A percentile compares a stretch with the other conserved stretches of the same genome.
These are phyloP conservation scores for Orthosia gracilis DNA, from an alignment of 2,888 invertebrate species.

Conservation along the genomic window DNA sequence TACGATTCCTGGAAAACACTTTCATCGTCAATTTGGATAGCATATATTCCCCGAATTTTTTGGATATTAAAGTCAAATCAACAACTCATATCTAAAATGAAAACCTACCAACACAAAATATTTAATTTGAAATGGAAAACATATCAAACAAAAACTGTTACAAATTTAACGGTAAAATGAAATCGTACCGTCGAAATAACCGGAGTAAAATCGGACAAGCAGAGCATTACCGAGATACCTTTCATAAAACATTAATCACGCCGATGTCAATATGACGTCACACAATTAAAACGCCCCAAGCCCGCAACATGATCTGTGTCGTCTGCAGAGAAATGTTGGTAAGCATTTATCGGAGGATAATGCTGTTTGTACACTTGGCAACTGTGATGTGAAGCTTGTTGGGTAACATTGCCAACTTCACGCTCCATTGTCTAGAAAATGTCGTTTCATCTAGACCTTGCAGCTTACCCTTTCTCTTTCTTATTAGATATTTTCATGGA, in stretches of 20 bases:
- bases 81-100: too few relatives aligned
- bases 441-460: background rate
- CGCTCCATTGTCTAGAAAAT: background rate
- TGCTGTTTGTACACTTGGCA: background rate
- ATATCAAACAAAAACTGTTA: background rate
- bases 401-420: background rate
- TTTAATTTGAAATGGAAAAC: background rate
- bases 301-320: conserved; percentile 37
- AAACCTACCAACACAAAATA: too few relatives aligned
- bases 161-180: conserved; percentile 11
- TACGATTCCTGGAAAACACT: background rate
- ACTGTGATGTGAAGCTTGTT: background rate
- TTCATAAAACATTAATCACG: conserved; percentile 41
- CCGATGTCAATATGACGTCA: conserved; percentile 46
- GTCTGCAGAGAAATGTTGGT: conserved; percentile 39
- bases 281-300: conserved; percentile 52
- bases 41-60: too few relatives aligned
- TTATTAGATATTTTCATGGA: too few relatives aligned
- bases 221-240: conserved; percentile 3
- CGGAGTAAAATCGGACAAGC: conserved; percentile 11
- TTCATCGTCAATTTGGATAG: background rate
- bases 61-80: too few relatives aligned
- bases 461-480: background rate
- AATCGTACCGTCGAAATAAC: conserved; percentile 11
- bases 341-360: conserved; percentile 42